A percentile compares a stretch with the other conserved stretches of the same genome.
Evolutionary conservation across 2,888 invertebrate species (phyloP).

Genomic region (Mellilla xanthometata): DNA sequence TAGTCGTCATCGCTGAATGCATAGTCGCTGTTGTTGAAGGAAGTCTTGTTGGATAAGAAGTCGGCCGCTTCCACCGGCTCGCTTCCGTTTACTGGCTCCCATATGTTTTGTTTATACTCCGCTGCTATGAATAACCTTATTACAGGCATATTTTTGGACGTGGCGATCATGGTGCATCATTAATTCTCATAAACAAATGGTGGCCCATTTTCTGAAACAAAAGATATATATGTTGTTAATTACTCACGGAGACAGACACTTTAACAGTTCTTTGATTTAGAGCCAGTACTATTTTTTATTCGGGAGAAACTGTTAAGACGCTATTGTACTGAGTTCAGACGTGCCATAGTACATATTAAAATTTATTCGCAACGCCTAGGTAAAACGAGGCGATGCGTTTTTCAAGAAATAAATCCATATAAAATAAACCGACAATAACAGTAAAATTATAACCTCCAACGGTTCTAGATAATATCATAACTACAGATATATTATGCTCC

Average conservation of each 20-base stretch:
- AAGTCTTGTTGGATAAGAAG: conserved; percentile 44
- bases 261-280: too few species aligned
- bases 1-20: conserved; percentile 81
- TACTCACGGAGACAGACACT: not conserved
- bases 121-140: conserved; percentile 50
- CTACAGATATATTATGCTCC: too few species aligned
- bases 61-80: conserved; percentile 29
- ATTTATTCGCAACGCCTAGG: too few species aligned
- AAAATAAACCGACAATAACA: too few species aligned
- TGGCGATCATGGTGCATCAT: conserved; percentile 38
- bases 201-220: conserved; percentile 57
- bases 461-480: too few species aligned
- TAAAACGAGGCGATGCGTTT: too few species aligned
- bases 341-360: too few species aligned
- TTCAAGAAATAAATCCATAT: too few species aligned
- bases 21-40: conserved; percentile 49
- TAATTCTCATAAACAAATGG: conserved; percentile 21
- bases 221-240: conserved; percentile 3
- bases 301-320: too few species aligned
- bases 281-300: too few species aligned
- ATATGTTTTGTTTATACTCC: conserved; percentile 45
- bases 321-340: too few species aligned
- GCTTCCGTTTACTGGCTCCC: conserved; percentile 48
- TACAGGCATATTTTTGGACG: conserved; percentile 51
- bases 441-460: too few species aligned